These are phyloP conservation scores for Alloscopus bannaensis DNA, from an alignment of 2,888 invertebrate genomes.

Conservation along the genomic window DNA sequence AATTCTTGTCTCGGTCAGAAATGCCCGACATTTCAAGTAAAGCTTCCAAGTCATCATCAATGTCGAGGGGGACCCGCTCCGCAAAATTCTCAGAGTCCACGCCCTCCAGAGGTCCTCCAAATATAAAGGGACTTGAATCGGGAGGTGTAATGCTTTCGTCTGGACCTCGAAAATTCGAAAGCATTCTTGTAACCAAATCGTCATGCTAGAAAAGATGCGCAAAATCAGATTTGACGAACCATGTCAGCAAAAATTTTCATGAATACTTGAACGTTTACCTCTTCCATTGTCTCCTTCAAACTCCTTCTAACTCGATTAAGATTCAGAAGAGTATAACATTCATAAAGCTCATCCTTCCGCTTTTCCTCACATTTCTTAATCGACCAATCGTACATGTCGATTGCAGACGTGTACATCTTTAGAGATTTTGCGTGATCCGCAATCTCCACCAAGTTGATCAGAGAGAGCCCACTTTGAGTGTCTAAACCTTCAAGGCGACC, in stretches of 20 bases:
- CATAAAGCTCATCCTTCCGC: not conserved
- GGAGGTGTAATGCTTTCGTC: conserved; percentile 33
- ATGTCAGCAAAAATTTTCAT: not conserved
- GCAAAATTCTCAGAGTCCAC: conserved; percentile 7
- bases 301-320: not conserved
- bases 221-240: not conserved
- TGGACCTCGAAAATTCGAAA: conserved; percentile 1
- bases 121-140: conserved; percentile 50
- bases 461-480: conserved; percentile 31
- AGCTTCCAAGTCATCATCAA: conserved; percentile 33
- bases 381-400: conserved; percentile 37
- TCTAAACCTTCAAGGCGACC: conserved; percentile 22
- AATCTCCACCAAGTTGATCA: conserved; percentile 29
- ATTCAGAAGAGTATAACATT: not conserved
- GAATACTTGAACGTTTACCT: conserved; percentile 18
- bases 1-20: conserved; percentile 9
- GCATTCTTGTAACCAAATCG: not conserved
- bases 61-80: conserved; percentile 8
- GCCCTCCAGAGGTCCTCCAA: conserved; percentile 9
- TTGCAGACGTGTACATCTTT: conserved; percentile 36
- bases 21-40: not conserved
- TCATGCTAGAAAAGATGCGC: conserved; percentile 41
- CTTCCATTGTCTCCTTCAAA: conserved; percentile 13
- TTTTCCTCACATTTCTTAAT: conserved; percentile 15
- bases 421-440: conserved; percentile 22